A percentile compares a stretch with the other conserved stretches of the same genome.
Conservation (phyloP, 2,113 vertebrate genomes). For the Gambusia affinis region DNA sequence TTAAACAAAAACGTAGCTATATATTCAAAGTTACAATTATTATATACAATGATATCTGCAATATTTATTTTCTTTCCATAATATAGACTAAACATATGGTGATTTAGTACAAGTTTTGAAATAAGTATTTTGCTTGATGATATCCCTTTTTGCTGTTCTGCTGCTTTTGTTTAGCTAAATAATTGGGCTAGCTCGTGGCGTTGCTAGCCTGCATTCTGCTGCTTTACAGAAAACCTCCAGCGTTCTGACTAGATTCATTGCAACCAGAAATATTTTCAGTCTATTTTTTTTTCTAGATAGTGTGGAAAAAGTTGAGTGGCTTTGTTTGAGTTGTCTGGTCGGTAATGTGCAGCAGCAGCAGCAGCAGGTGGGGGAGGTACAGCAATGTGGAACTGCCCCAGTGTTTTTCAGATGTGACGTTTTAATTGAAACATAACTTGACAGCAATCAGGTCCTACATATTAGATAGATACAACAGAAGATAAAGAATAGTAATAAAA, state of each 20-base stretch:
- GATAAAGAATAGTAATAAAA: too few species aligned
- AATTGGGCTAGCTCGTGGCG: not conserved
- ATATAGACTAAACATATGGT: not conserved
- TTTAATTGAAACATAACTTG: not conserved
- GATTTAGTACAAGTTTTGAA: not conserved
- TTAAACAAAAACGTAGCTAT: not conserved
- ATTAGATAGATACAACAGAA: too few species aligned
- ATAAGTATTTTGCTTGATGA: not conserved
- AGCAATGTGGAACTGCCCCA: too few species aligned
- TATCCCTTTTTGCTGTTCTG: not conserved
- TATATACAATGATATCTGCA: too few species aligned
- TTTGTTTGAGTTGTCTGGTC: too few species aligned
- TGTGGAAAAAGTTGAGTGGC: too few species aligned
- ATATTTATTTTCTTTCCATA: not conserved
- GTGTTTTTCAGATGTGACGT: not conserved
- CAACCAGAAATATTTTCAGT: not conserved
- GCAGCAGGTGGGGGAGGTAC: too few species aligned
- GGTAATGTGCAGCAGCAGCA: too few species aligned
- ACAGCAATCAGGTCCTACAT: not conserved
- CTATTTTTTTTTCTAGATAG: not conserved
- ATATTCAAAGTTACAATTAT: not conserved
- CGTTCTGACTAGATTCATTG: not conserved
- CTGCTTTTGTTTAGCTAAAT: not conserved
- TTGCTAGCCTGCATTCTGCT: not conserved
- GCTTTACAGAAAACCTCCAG: not conserved